phyloP scores from a whole-genome alignment of 2,888 invertebrate species.

The Cyclophora albipunctata region DNA sequence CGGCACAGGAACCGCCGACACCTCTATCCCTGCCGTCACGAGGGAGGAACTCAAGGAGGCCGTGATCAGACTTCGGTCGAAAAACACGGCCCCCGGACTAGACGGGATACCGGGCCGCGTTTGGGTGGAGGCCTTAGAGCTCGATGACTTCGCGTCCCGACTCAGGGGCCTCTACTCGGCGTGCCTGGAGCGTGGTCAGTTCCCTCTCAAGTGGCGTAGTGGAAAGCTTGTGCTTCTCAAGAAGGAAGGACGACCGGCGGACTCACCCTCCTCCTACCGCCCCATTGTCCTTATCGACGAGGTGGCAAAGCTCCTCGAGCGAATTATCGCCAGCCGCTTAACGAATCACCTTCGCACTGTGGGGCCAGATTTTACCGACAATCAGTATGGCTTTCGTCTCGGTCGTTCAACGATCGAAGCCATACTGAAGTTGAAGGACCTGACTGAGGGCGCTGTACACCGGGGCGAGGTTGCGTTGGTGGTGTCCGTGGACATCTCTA shows the following conservation, averaged over 20 bases:
- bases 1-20: too few species aligned
- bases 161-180: background rate
- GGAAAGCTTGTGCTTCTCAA: background rate
- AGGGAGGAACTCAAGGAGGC: background rate
- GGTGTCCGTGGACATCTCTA: slow-evolving; percentile 1
- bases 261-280: background rate
- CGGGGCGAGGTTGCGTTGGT: too few species aligned
- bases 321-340: slow-evolving; percentile 2
- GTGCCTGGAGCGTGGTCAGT: background rate
- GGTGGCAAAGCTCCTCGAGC: background rate
- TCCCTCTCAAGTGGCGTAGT: background rate
- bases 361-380: slow-evolving; percentile 9
- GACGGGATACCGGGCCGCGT: background rate
- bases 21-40: too few species aligned
- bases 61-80: background rate
- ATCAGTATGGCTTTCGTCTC: slow-evolving; percentile 8
- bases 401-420: slow-evolving; percentile 6
- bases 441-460: too few species aligned
- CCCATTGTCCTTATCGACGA: background rate
- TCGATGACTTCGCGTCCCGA: background rate
- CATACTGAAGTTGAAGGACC: background rate
- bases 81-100: background rate
- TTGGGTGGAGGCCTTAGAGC: background rate
- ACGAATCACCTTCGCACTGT: slow-evolving; percentile 1
- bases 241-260: background rate